phyloP scores from a whole-genome alignment of 2,797 vertebrate genomes.

The Chromobotia macracanthus region DNA sequence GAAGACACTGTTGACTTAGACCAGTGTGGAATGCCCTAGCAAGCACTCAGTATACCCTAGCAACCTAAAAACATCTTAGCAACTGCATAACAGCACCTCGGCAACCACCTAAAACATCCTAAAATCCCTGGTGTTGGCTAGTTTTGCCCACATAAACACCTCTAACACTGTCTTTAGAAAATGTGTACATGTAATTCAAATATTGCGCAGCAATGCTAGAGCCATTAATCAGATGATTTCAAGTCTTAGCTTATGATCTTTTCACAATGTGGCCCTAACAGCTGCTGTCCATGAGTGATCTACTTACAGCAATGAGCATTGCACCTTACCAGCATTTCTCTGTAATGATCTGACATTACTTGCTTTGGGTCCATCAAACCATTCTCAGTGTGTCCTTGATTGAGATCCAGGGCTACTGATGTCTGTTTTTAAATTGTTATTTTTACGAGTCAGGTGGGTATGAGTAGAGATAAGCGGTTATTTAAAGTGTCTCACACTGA shows the following conservation, averaged over 20 bases:
- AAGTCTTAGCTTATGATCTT: not conserved
- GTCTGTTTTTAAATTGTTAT: constrained; percentile 10
- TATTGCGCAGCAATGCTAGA: not conserved
- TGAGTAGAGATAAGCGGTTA: constrained; percentile 9
- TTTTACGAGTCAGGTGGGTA: constrained; percentile 12
- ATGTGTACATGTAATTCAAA: too few species aligned
- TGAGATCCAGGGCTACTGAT: not conserved
- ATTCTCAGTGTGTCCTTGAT: not conserved
- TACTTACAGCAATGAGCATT: constrained; percentile 20
- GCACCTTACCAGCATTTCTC: constrained; percentile 1
- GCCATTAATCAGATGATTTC: too few species aligned
- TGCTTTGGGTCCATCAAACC: not conserved
- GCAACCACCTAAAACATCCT: not conserved
- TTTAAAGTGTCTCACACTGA: not conserved
- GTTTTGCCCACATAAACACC: too few species aligned
- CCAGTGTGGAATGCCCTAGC: too few species aligned
- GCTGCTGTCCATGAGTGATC: not conserved
- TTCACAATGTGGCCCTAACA: constrained; percentile 4
- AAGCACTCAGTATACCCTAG: not conserved
- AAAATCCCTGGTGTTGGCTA: too few species aligned
- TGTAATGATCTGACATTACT: not conserved
- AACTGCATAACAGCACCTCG: not conserved
- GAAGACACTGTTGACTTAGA: too few species aligned
- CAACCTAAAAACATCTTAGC: not conserved
- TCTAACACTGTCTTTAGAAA: too few species aligned